Conservation (phyloP, 2,888 invertebrate species). For the Euzetes globulus region DNA sequence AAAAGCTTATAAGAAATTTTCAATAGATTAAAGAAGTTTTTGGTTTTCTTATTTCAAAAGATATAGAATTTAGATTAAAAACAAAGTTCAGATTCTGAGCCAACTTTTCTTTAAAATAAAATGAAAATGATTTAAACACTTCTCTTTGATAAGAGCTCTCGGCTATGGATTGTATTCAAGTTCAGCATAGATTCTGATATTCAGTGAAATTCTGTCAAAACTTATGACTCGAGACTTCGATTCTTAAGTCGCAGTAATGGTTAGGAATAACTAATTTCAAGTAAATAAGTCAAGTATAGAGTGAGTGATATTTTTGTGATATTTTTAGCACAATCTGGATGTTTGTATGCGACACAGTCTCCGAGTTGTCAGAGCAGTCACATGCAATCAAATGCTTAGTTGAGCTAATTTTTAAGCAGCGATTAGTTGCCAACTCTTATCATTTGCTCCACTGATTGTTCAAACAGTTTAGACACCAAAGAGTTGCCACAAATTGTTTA, state of each 20-base stretch:
- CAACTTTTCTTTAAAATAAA: too few species aligned
- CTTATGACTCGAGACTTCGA: neutral
- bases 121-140: too few species aligned
- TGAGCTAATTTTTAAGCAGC: constrained; percentile 15
- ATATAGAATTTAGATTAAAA: too few species aligned
- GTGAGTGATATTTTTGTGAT: neutral
- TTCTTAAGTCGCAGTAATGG: neutral
- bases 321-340: constrained; percentile 15
- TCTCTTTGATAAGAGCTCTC: too few species aligned
- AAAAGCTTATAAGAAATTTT: neutral
- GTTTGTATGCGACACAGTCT: neutral
- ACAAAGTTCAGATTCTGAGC: too few species aligned
- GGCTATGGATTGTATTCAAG: too few species aligned
- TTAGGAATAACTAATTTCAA: too few species aligned
- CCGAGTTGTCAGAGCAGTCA: neutral
- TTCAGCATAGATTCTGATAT: too few species aligned
- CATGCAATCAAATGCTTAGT: constrained; percentile 5
- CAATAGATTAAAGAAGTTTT: too few species aligned
- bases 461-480: neutral
- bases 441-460: neutral
- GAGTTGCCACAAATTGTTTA: neutral
- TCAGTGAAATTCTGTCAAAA: neutral
- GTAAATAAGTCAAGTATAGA: constrained; percentile 20
- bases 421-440: constrained; percentile 22
- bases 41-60: too few species aligned